A percentile compares a stretch with the other conserved stretches of the same genome.
Conservation (phyloP, 2,113 vertebrate genomes). For the Origma solitaria region DNA sequence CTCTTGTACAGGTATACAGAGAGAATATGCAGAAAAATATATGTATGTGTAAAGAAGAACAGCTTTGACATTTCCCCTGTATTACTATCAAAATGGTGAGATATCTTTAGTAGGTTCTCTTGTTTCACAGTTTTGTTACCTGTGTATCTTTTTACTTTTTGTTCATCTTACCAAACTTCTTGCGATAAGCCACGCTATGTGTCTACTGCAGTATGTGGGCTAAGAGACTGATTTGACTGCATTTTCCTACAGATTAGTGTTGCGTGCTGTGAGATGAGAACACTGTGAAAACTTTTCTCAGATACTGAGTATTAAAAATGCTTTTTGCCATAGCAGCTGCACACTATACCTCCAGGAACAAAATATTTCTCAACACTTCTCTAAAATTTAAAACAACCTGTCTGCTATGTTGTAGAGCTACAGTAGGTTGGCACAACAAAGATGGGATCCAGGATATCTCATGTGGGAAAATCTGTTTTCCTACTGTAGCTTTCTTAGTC, state of each 20-base stretch:
- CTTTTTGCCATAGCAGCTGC: background rate
- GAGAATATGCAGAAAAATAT: background rate
- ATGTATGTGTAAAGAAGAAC: background rate
- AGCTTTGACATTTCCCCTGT: background rate
- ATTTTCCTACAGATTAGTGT: background rate
- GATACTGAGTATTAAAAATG: background rate
- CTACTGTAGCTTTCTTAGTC: background rate
- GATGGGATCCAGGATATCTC: background rate
- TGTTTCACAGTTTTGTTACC: background rate
- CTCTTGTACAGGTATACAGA: background rate
- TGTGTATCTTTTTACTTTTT: background rate
- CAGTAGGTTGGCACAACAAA: accelerated
- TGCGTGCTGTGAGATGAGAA: background rate
- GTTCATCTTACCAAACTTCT: background rate
- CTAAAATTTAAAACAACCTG: background rate
- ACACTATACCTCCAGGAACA: background rate
- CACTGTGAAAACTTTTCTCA: background rate
- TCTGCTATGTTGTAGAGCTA: background rate
- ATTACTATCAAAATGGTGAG: background rate
- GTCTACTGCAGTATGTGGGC: background rate
- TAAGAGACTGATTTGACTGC: background rate
- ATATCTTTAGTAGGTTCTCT: background rate
- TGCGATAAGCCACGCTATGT: background rate
- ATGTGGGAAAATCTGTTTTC: background rate
- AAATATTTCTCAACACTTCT: background rate